A percentile compares a stretch with the other conserved stretches of the same genome.
phyloP scores from a whole-genome alignment of 2,888 invertebrate genomes.

The Junonia oenone region DNA sequence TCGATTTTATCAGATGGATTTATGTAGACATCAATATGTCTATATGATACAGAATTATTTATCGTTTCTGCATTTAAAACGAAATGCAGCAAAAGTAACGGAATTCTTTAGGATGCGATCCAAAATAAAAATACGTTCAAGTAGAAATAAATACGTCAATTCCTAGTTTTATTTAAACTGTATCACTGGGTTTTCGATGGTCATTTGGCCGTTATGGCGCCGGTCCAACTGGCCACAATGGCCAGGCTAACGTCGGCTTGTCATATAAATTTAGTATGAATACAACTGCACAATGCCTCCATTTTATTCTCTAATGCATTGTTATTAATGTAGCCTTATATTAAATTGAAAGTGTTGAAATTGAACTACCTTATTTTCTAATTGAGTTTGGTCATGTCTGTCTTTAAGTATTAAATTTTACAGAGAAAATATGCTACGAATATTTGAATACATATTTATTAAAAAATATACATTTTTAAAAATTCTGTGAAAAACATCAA shows the following conservation, averaged over 20 bases:
- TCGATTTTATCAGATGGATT: no score
- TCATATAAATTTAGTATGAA: conserved; percentile 56
- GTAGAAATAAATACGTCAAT: neutral
- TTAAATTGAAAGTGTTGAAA: neutral
- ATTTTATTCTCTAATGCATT: conserved; percentile 42
- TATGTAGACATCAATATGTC: no score
- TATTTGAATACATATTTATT: no score
- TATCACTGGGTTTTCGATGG: conserved; percentile 16
- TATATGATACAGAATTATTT: no score
- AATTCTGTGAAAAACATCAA: no score
- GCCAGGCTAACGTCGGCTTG: conserved; percentile 42
- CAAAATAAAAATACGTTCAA: no score
- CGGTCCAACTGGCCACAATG: conserved; percentile 58
- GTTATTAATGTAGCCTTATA: neutral
- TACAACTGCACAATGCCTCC: conserved; percentile 45
- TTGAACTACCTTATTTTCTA: no score
- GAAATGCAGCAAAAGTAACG: neutral
- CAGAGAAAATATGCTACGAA: no score
- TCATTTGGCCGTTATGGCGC: conserved; percentile 47
- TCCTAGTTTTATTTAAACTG: conserved; percentile 18
- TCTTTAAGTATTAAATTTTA: no score
- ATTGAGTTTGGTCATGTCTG: no score
- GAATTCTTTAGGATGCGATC: neutral
- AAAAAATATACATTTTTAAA: no score
- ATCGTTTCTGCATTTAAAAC: no score